Base-by-base conservation (phyloP, 2,797 vertebrate genomes). In the Molothrus ater region DNA sequence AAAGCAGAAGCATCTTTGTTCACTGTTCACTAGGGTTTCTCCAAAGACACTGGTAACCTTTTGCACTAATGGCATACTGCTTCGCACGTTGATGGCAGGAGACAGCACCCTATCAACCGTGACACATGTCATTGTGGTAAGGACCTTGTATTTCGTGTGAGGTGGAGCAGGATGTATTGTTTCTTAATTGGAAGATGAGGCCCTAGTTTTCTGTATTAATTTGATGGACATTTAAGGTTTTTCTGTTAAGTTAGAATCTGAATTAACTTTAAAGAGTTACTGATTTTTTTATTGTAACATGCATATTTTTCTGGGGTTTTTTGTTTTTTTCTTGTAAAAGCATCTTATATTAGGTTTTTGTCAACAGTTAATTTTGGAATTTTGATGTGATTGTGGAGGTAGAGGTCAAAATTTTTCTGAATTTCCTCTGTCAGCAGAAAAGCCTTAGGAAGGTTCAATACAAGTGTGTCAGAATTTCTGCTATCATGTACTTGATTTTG, bases 61-160 rank as follows among this genome's bases (percentile, higher is more conserved):
- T 96, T 99, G 99, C 94, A 99, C 99, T 76, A 99, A 98, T 81
- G 99, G 98, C 21, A 98, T 99, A 15, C 97, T 99, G 63, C 98
- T 99, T 95, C 98, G 99, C 81, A 99, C 99, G 0, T 69, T 99
- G 86, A 99, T 99, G 99, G 96, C 98, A 36, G 99, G 99, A 97
- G 99, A 99, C 76, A 94, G 96, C 69, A 97, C 97, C 17, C 90
- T 99, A 17, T 97, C 98, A 64, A 98, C 98, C 26, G 99, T 99
- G 96, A 99, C 99, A 13, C 99, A 99, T 60, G 95, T 99, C 88
- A 99, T 99, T 95, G 98, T 99, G 98, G 99, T 99, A 98, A 98
- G 98, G 93, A 42, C 36, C 26, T 24, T 54, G 11, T 51, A 6
- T 91, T 93, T 82, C 9, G 0, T 29, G 17, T 73, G 50, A 72